These are phyloP conservation scores for Pyrocephalus nanus DNA, from an alignment of 2,797 vertebrate species.

Conservation along the genomic window DNA sequence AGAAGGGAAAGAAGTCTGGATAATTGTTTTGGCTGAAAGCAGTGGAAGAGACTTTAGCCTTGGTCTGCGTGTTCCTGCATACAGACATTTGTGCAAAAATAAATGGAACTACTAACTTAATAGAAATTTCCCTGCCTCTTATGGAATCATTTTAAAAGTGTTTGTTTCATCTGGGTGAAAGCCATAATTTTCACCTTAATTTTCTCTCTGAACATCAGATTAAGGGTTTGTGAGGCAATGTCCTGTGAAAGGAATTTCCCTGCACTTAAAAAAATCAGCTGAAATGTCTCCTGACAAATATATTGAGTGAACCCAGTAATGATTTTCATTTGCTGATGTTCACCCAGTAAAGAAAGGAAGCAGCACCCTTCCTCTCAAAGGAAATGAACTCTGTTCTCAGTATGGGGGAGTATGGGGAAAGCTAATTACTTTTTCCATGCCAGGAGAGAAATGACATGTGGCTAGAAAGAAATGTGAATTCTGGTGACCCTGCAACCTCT, in stretches of 20 bases:
- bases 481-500: slow-evolving; percentile 43
- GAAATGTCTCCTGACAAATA: slow-evolving; percentile 52
- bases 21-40: not conserved
- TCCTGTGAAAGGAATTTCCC: slow-evolving; percentile 45
- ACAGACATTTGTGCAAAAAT: not conserved
- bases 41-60: not conserved
- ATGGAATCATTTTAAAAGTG: not conserved
- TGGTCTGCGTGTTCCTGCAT: not conserved
- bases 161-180: not conserved
- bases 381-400: slow-evolving; percentile 63
- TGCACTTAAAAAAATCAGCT: slow-evolving; percentile 14
- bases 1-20: not conserved
- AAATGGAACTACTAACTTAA: not conserved
- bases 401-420: slow-evolving; percentile 25
- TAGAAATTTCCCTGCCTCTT: not conserved
- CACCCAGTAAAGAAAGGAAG: slow-evolving; percentile 65
- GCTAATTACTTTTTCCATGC: slow-evolving; percentile 67
- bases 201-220: slow-evolving; percentile 16
- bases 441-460: slow-evolving; percentile 61
- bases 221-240: not conserved
- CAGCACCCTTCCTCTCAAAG: slow-evolving; percentile 64
- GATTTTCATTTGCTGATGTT: slow-evolving; percentile 59
- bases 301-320: slow-evolving; percentile 45
- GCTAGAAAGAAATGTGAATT: slow-evolving; percentile 53
- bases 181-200: not conserved